Base-by-base conservation (phyloP, 2,797 vertebrate genomes). In the Sebastolobus alascanus region DNA sequence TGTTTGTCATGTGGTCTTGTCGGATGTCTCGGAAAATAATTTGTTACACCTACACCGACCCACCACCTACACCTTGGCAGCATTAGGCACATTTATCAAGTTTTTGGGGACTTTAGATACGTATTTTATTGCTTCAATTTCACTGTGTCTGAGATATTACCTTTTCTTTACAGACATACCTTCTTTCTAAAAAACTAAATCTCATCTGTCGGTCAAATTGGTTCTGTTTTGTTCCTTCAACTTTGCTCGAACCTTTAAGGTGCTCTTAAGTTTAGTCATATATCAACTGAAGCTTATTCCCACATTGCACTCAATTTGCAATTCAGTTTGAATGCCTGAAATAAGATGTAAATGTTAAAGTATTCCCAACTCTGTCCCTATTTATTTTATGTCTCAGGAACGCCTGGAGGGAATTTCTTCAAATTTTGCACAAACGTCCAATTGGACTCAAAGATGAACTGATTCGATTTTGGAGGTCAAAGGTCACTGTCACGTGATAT, bases 1-100 rank as follows among this genome's bases (percentile, higher is more conserved):
- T 71, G 69, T 85, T 73, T 80, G 85, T 92, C 89, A 88, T 90
- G 88, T 80, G 94, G 91, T 93, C 83, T 77, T 93, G 92, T 94
- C 68, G 68, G 80, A 88, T 40, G 79, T 91, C 91, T 87, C 18
- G 4, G 77, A 89, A 88, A 85, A 79, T 72, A 70, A 79, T 90
- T 87, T 84, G 72, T 73, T 4, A 73, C 89, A 87, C 86, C 69
- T 75, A 3, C 20, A 59, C 35, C 68, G 59, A 60, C 37, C 79
- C 70, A 50, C 55, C 70, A 40, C 33, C 43, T 27, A 55, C 87
- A 79, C 63, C 52, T 52, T 18, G 13, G 63, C 73, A 29, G 52
- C 29, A 29, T 35, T 22, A 50, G 72, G 59, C 25, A 29, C 31
- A 10, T 73, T 76, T 22, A 58, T 60, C 65, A n/a, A 25, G 31